phyloP scores from a whole-genome alignment of 2,888 invertebrate genomes.

The Tridacna crocea region DNA sequence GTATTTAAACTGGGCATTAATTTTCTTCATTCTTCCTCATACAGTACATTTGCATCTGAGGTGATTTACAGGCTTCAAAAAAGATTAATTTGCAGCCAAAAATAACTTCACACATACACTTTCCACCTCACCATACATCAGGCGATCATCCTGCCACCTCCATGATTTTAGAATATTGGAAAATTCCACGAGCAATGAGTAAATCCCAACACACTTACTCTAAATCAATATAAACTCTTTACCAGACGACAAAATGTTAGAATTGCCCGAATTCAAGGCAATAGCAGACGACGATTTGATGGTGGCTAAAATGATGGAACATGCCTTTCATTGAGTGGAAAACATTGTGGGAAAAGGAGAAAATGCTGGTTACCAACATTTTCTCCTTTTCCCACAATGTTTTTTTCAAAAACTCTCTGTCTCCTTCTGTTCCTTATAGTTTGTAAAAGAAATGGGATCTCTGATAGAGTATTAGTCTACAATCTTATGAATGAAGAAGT shows the following conservation, averaged over 20 bases:
- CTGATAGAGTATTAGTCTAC: too few relatives aligned
- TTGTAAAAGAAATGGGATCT: too few relatives aligned
- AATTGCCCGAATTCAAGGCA: background rate
- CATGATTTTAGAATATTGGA: background rate
- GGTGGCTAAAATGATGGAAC: background rate
- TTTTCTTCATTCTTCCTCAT: too few relatives aligned
- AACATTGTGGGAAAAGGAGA: conserved; percentile 12
- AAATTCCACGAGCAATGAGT: conserved; percentile 6
- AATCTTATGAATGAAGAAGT: too few relatives aligned
- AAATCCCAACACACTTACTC: background rate
- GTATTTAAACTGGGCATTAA: background rate
- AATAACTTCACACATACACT: too few relatives aligned
- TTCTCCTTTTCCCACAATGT: conserved; percentile 1
- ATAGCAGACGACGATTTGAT: background rate
- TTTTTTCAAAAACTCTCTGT: background rate
- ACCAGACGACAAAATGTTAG: background rate
- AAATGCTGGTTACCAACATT: conserved; percentile 1
- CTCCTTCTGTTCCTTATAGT: too few relatives aligned
- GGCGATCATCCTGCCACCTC: conserved; percentile 8
- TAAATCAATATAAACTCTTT: background rate
- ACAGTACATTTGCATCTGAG: too few relatives aligned
- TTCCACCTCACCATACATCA: background rate
- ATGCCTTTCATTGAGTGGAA: background rate
- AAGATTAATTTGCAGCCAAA: too few relatives aligned
- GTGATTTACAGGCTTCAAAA: too few relatives aligned